These are phyloP conservation scores for Scotopteryx bipunctaria DNA, from an alignment of 2,888 invertebrate genomes.

Conservation along the genomic window DNA sequence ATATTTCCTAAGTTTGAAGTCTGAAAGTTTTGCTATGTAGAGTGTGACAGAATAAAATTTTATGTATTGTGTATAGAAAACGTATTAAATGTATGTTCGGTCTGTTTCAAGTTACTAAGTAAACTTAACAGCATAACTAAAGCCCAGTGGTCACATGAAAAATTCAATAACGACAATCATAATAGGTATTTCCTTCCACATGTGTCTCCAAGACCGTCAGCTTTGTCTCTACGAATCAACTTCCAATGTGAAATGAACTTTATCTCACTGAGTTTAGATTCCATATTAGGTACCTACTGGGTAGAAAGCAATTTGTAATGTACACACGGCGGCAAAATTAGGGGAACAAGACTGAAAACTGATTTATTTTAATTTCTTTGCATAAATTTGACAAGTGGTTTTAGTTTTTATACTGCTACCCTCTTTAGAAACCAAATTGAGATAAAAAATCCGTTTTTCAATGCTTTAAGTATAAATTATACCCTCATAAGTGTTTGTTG, in stretches of 20 bases:
- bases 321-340: no score
- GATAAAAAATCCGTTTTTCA: no score
- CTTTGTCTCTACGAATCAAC: neutral
- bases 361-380: no score
- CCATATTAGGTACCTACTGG: no score
- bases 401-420: no score
- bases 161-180: conserved; percentile 30
- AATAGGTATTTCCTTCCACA: conserved; percentile 19
- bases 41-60: neutral
- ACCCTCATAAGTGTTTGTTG: no score
- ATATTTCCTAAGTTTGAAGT: conserved; percentile 18
- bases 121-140: conserved; percentile 15
- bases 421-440: neutral
- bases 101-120: conserved; percentile 20
- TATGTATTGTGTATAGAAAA: neutral
- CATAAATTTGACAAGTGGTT: no score
- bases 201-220: conserved; percentile 4
- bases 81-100: neutral
- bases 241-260: conserved; percentile 3
- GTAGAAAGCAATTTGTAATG: no score
- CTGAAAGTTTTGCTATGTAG: conserved; percentile 1
- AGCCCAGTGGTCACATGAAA: conserved; percentile 25
- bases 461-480: no score
- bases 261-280: neutral
- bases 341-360: no score